Evolutionary conservation across 2,888 invertebrate genomes (phyloP), one percentile per base, ranked within the genome.

Genomic region (Drosophila cyrtoloma): DNA sequence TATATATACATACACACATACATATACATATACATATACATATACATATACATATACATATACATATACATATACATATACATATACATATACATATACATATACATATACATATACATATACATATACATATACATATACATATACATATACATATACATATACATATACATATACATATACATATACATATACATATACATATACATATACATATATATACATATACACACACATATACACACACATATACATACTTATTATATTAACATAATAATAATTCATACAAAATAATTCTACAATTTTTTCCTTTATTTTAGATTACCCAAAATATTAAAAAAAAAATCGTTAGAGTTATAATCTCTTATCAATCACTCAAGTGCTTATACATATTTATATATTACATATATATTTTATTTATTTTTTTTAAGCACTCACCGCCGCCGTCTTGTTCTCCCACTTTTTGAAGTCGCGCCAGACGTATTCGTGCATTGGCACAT

Each of bases 371-470:
- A 22, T 2, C 44, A 22, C 12, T 44, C 44, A 22, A 22, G 12
- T 12, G 19, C 1, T 19, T 19, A 37, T 7, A 7, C 6, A 19
- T 39, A 39, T 39, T 14, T 19, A 44, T 12, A 22, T 12, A 22
- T 47, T 26, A 26, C 14, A 47, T 47, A 2, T 16, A 9, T 47
- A 26, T 9, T 14, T 14, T 7, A 26, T 26, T 9, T 44, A 44
- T 12, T 19, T 22, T 47, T 14, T 56, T 28, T 16, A 35, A 59
- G 37, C 5, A 95, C 95, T 95, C 92, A 96, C 96, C 90, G 95
- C 81, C 42, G 95, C 95, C 7, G 95, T 95, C 78, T 94, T 94
- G 65, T 96, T 94, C 6, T 95, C 94, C 96, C 96, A 96, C 92
- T 94, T 95, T 28, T 95, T 95, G 59, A 96, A 86, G 87, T 95